Evolutionary conservation across 2,797 vertebrate species (phyloP), one percentile per base, ranked within the genome.

Genomic region (Pachyuromys duprasi): DNA sequence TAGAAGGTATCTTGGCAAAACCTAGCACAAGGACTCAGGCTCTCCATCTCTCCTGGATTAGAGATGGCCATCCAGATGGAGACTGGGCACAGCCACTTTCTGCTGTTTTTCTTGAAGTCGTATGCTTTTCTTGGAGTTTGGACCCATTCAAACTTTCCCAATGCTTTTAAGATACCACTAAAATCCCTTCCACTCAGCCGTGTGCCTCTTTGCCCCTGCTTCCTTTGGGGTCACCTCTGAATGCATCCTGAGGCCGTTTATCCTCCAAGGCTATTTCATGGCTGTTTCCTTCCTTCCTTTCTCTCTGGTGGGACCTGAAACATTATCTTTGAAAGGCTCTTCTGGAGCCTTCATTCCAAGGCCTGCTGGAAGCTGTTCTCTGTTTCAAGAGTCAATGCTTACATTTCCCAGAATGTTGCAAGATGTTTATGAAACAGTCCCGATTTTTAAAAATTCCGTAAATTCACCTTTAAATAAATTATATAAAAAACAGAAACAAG

Each of bases 181-280:
- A 22, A 65, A 55, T 74, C 86, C 49, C 69, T 74, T 89, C 62
- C 7, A 20, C 33, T 20, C 0, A 4, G 42, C 42, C 17, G 5
- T 1, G 2, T 12, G 4, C 8, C 12, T 13, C 4, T 80, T 45
- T n/a, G 7, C 86, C n/a, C 33, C 42, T 20, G 42, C n/a, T 22
- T 79, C 67, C 28, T 42, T 67, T 2, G 1, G 8, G 53, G 22
- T 1, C 31, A 9, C 53, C 72, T 45, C 3, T 36, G 49, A 13
- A 0, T 24, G 6, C 67, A 15, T 2, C 14, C 20, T 8, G 31
- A 22, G 57, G 33, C 20, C 36, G 2, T 60, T 8, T 17, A 12
- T 20, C n/a, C 3, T 0, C 3, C 22, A 4, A 53, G 45, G 33
- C 39, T 62, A 3, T 12, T 28, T 36, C 15, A 1, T 24, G n/a